phyloP scores from a whole-genome alignment of 2,113 vertebrate species.

The Rattus rattus region DNA sequence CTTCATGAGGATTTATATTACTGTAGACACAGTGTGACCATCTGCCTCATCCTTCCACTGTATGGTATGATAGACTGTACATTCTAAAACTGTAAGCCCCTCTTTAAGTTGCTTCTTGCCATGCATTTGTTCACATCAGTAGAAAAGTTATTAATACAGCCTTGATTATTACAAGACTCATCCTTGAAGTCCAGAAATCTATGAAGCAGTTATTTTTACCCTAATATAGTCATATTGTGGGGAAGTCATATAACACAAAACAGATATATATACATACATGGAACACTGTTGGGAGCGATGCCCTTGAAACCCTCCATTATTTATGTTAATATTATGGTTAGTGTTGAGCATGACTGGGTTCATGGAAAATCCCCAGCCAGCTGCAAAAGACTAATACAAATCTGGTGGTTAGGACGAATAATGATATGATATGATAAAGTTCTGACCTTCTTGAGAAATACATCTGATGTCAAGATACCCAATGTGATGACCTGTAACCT shows the following conservation, averaged over 20 bases:
- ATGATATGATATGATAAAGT: too few species aligned
- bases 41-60: neutral
- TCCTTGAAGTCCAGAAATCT: neutral
- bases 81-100: neutral
- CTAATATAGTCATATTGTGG: neutral
- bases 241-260: neutral
- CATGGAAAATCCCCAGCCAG: too few species aligned
- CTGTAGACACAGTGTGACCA: too few species aligned
- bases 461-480: too few species aligned
- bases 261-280: neutral
- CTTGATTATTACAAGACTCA: neutral
- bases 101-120: neutral
- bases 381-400: too few species aligned
- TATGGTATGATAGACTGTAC: neutral
- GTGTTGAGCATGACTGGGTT: too few species aligned
- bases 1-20: neutral
- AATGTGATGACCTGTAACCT: too few species aligned
- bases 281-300: too few species aligned
- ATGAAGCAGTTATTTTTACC: neutral
- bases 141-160: neutral
- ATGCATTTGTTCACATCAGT: neutral
- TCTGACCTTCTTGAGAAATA: too few species aligned
- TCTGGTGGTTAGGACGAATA: too few species aligned
- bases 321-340: too few species aligned
- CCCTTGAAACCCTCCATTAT: too few species aligned